Base-by-base conservation (phyloP, 2,888 invertebrate species). In the Spilarctia lutea region DNA sequence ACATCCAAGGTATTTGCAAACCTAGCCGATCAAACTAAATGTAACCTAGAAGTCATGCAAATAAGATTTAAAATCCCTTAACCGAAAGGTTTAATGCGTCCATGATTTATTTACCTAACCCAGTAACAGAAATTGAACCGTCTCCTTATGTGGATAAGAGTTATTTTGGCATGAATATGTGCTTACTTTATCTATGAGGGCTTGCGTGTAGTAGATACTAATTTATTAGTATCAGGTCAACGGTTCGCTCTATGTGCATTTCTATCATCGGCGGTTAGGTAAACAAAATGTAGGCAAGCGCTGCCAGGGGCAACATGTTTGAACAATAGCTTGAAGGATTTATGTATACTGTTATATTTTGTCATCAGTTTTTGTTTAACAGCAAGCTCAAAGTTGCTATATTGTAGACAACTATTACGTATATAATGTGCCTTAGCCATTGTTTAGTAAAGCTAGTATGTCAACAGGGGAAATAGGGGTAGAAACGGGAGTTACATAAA, bases 201-300 rank as follows among this genome's bases (percentile, higher is more conserved):
- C 72, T 77, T 70, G 79, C 76, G 79, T 83, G 84, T 73, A 68
- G 67, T 67, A 70, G 67, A 71, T 81, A 80, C 77, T 79, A 86
- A 86, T 86, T 80, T 83, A 86, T 86, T 86, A 82, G 80, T 80
- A 79, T 77, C 84, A 76, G 87, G 84, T 84, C 86, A 83, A 78
- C 71, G 80, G 80, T 79, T 83, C 73, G 75, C 76, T 73, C 66
- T 80, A 73, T 70, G 78, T 78, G 77, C 77, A 84, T 80, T 85
- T 82, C 81, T 81, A 79, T 78, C 74, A 72, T 77, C 76, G 75
- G 42, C 75, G 70, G 68, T 74, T 69, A 69, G 69, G 65, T 65
- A 33, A 65, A 71, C 65, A n/a, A 65, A 65, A 35, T 33, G 13
- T 39, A 24, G 65, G 39, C 27, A 30, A 30, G 63, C 18, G 42